Base-by-base conservation (phyloP, 2,797 vertebrate genomes). In the Scleropages formosus region DNA sequence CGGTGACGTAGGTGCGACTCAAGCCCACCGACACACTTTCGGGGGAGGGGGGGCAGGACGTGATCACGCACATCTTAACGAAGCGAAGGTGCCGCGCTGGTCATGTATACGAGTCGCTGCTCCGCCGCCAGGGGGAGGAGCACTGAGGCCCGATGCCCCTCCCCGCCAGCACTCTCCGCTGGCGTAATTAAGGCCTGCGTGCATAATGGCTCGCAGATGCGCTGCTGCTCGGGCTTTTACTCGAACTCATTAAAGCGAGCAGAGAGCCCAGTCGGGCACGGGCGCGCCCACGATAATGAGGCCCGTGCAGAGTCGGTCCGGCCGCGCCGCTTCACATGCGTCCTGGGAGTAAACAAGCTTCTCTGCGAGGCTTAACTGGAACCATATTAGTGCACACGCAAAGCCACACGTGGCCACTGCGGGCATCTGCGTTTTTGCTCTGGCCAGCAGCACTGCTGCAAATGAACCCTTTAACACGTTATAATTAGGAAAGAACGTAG, bases 121-220 rank as follows among this genome's bases (percentile, higher is more conserved):
- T 56, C 53, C 1, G 18, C 12, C n/a, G 59, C 4, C 20, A 8
- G 9, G 59, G 20, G 59, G 59, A 22, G 59, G 59, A 10, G 18
- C 1, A 58, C 8, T 26, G 0, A 6, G 31, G 20, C 27, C 8
- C 0, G 11, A 59, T 4, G 51, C 69, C 18, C 51, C 51, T 16
- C 70, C 56, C 12, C 16, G 0, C 31, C 2, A 3, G 70, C 24
- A 56, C 31, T 22, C 70, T 27, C 18, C 9, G 53, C 56, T 59
- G 18, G 65, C 56, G 74, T 85, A 85, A 84, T 82, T 84, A 80
- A 71, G 78, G 76, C 80, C 70, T 83, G 80, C 75, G 75, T 81
- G 79, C 79, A 76, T 90, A 90, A 91, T 88, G 73, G 82, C 15
- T 87, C 71, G 75, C 88, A 90, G 85, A 90, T 90, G 90, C 78